Base-by-base conservation (phyloP, 2,113 vertebrate species). In the Hydrolagus affinis region DNA sequence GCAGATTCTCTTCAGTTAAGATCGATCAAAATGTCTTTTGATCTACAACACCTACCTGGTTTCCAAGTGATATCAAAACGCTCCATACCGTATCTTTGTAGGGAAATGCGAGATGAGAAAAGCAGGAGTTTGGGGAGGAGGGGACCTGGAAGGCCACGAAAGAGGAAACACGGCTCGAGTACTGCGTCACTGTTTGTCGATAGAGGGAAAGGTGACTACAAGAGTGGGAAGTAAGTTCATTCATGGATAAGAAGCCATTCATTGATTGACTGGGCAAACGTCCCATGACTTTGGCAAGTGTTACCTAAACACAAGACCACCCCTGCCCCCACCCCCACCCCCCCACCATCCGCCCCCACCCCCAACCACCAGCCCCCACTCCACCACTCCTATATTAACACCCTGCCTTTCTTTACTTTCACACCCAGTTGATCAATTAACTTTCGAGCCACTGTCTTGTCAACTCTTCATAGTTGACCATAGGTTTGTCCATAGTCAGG, bases 121-220 rank as follows among this genome's bases (percentile, higher is more conserved):
- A 96, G 93, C 95, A 94, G 95, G 91, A 96, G 93, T 91, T 93
- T 97, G 89, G 92, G 92, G 69, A 92, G 96, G 91, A 94, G 97
- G 89, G 97, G 97, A 90, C 95, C 97, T 88, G 97, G 97, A 87
- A 94, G 98, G 93, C 97, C 98, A 59, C 92, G 96, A 91, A 99
- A 99, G 94, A 96, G 97, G 91, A 98, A 96, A 88, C 96, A 94
- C 91, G 93, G 94, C 92, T 91, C 90, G 86, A 92, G 91, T 87
- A 85, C 93, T 90, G 89, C 95, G 88, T 92, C 95, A 87, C 90
- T 94, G 89, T 94, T 95, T 86, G 92, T 94, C 91, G 91, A 93
- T 90, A 92, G 93, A 91, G 92, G 94, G 91, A 97, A 95, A 93
- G 93, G 95, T 92, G 95, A 95, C 92, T 87, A 89, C 92, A 94